Conservation (phyloP, 2,113 vertebrate species). For the Microtus ochrogaster region DNA sequence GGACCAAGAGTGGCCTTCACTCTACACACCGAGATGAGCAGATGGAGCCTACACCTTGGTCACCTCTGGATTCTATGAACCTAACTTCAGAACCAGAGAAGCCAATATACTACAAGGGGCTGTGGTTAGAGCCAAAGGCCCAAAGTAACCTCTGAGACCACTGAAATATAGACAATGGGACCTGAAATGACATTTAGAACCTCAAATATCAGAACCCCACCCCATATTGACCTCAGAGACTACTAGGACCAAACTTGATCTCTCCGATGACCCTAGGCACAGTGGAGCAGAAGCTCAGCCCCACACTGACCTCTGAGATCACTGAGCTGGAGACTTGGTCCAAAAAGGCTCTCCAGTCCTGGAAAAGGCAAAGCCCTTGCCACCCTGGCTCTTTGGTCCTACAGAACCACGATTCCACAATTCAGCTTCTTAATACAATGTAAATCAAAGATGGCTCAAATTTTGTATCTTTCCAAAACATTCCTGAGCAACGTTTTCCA, state of each 20-base stretch:
- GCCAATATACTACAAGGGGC: neutral
- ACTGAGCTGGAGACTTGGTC: neutral
- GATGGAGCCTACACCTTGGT: neutral
- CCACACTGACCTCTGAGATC: neutral
- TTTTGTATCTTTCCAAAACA: neutral
- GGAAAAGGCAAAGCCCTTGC: neutral
- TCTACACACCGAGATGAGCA: neutral
- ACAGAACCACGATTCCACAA: neutral
- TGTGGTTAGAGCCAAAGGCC: neutral
- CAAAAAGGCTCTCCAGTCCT: neutral
- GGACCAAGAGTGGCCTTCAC: neutral
- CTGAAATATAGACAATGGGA: neutral
- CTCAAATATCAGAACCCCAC: neutral
- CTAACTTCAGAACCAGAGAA: neutral
- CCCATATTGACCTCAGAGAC: neutral
- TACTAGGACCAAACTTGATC: neutral
- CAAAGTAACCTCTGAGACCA: neutral
- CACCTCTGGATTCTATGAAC: neutral
- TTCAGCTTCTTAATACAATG: neutral
- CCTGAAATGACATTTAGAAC: neutral
- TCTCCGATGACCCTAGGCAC: neutral
- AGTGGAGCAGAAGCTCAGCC: neutral
- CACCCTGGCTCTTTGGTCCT: neutral
- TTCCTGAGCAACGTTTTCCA: neutral
- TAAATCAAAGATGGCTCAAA: neutral